Conservation (phyloP, 2,113 vertebrate species). For the Embiotoca jacksoni region DNA sequence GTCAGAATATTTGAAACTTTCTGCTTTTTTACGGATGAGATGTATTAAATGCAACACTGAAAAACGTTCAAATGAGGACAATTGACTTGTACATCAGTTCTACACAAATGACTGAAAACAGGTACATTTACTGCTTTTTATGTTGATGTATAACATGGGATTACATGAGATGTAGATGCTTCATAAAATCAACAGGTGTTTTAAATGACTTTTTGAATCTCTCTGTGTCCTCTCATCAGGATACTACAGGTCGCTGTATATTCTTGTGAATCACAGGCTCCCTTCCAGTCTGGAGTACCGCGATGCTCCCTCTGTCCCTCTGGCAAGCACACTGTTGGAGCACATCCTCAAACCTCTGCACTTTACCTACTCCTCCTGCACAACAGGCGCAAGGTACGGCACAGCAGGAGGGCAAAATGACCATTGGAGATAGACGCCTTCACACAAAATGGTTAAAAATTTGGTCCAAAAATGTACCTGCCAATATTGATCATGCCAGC, state of each 20-base stretch:
- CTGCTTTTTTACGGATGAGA: too few species aligned
- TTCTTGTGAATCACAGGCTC: conserved; percentile 95
- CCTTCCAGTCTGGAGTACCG: conserved; percentile 96
- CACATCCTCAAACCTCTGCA: conserved; percentile 98
- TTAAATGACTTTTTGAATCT: not conserved
- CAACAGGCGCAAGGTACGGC: conserved; percentile 91
- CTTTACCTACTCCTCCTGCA: conserved; percentile 97
- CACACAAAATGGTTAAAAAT: not conserved
- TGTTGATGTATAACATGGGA: not conserved
- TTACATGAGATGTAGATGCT: not conserved
- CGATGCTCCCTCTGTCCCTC: conserved; percentile 90
- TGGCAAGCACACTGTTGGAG: conserved; percentile 95
- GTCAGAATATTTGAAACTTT: too few species aligned
- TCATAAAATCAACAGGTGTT: not conserved
- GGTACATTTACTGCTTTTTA: not conserved
- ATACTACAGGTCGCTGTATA: conserved; percentile 94
- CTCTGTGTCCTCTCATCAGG: conserved; percentile 80
- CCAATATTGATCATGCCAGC: not conserved
- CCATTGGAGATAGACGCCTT: not conserved
- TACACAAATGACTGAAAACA: not conserved
- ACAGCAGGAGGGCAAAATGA: not conserved
- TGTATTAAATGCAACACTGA: too few species aligned
- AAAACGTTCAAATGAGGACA: too few species aligned
- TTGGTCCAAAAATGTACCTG: not conserved
- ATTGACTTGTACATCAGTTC: not conserved